Evolutionary conservation across 2,113 vertebrate genomes (phyloP).

Genomic region (Ammodramus savannarum): DNA sequence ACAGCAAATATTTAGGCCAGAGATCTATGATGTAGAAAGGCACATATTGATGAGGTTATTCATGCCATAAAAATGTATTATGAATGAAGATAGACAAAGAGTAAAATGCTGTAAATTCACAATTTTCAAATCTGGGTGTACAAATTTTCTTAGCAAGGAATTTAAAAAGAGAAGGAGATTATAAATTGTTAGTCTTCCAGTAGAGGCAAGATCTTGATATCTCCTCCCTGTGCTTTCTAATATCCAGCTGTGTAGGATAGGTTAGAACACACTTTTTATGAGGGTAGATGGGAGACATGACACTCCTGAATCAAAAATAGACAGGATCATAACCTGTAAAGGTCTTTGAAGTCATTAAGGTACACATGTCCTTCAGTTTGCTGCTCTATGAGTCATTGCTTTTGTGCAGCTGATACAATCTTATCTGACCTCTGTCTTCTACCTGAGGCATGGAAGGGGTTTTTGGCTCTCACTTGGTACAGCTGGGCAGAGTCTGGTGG

Average conservation of each 20-base stretch:
- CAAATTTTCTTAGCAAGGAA: not conserved
- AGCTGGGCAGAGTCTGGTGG: not conserved
- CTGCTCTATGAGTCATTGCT: not conserved
- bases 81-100: not conserved
- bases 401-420: not conserved
- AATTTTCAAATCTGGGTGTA: not conserved
- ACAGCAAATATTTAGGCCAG: not conserved
- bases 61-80: not conserved
- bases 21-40: not conserved
- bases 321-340: not conserved
- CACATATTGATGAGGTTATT: not conserved
- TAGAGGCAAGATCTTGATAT: not conserved
- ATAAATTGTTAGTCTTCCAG: not conserved
- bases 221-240: not conserved
- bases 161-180: not conserved
- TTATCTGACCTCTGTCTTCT: not conserved
- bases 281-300: not conserved
- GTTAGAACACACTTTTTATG: not conserved
- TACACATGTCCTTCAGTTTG: not conserved
- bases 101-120: not conserved
- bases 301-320: not conserved
- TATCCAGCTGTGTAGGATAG: not conserved
- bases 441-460: not conserved
- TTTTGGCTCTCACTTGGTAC: not conserved
- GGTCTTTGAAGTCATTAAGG: not conserved